Percentiles rank a stretch among this genome's conserved stretches.
These are phyloP conservation scores for Helicolenus hilgendorfi DNA, from an alignment of 2,797 vertebrate species.

Conservation along the genomic window DNA sequence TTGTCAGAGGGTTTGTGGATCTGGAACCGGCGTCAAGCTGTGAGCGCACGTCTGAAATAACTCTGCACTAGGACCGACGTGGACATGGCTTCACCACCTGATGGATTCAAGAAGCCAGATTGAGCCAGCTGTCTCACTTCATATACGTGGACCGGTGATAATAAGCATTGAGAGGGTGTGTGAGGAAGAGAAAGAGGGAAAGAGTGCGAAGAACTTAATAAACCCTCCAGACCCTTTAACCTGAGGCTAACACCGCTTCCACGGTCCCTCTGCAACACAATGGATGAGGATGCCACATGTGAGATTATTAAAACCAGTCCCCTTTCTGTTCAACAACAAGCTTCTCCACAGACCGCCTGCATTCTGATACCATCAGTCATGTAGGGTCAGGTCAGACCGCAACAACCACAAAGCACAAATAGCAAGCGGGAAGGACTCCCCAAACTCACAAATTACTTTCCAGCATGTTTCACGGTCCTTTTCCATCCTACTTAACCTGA, in stretches of 20 bases:
- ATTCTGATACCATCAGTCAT: slow-evolving; percentile 16
- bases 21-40: slow-evolving; percentile 39
- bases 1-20: slow-evolving; percentile 70
- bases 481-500: slow-evolving; percentile 47
- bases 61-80: slow-evolving; percentile 47
- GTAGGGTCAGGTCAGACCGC: slow-evolving; percentile 19
- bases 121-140: slow-evolving; percentile 85
- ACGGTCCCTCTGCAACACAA: slow-evolving; percentile 4
- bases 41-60: slow-evolving; percentile 62
- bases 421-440: background rate
- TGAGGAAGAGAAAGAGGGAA: background rate
- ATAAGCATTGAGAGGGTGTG: background rate
- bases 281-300: slow-evolving; percentile 8
- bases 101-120: slow-evolving; percentile 86
- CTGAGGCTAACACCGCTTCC: background rate
- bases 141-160: background rate
- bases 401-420: slow-evolving; percentile 16
- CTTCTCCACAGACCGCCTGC: background rate
- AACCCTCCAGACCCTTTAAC: slow-evolving; percentile 5
- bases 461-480: slow-evolving; percentile 51
- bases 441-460: slow-evolving; percentile 58
- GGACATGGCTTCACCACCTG: slow-evolving; percentile 88
- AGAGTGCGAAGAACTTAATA: background rate
- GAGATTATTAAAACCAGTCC: slow-evolving; percentile 33
- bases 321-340: slow-evolving; percentile 3